These are phyloP conservation scores for Carpatolechia fugitivella DNA, from an alignment of 2,888 invertebrate genomes.

Conservation along the genomic window DNA sequence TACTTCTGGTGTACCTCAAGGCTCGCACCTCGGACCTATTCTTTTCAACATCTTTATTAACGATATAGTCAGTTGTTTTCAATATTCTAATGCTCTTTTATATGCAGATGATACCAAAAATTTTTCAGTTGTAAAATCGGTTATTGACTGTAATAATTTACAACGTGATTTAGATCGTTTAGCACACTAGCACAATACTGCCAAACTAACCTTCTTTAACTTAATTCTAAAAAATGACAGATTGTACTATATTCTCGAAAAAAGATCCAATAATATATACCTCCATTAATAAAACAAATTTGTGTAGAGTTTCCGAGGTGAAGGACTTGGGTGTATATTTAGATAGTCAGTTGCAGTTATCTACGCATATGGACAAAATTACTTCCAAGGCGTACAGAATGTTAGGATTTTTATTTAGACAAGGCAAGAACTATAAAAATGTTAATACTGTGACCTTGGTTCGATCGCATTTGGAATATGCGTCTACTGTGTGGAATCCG, in stretches of 20 bases:
- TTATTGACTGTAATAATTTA: neutral
- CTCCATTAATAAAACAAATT: neutral
- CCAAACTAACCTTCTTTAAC: neutral
- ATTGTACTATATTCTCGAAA: neutral
- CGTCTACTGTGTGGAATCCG: no score
- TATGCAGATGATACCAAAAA: constrained; percentile 10
- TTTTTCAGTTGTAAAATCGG: neutral
- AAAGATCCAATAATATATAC: neutral
- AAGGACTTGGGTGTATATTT: neutral
- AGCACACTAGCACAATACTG: neutral
- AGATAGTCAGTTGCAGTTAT: neutral
- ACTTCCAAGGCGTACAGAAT: no score
- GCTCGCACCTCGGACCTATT: constrained; percentile 14
- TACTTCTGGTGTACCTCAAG: constrained; percentile 18
- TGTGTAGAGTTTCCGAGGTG: neutral
- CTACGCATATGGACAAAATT: neutral
- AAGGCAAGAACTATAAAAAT: neutral
- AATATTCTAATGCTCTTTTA: neutral
- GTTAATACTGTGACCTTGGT: neutral
- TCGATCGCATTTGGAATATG: neutral
- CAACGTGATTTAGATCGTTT: neutral
- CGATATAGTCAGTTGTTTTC: neutral
- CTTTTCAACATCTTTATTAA: constrained; percentile 10
- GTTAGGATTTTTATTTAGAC: neutral
- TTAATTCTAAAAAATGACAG: neutral